phyloP scores from a whole-genome alignment of 2,888 invertebrate genomes.

The Lagria hirta region DNA sequence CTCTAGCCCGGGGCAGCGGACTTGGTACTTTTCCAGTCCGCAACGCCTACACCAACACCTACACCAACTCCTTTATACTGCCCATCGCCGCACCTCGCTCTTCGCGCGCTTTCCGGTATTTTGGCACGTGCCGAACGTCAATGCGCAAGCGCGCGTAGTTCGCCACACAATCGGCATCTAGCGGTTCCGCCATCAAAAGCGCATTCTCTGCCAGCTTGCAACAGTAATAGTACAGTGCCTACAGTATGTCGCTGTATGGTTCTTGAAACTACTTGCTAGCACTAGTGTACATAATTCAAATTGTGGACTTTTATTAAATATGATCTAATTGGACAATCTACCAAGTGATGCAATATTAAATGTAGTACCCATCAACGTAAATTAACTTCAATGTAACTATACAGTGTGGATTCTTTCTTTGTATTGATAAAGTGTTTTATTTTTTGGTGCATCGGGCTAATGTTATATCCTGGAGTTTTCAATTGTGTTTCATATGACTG shows the following conservation, averaged over 20 bases:
- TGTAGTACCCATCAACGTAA: conserved; percentile 30
- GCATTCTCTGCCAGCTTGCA: conserved; percentile 44
- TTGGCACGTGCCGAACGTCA: conserved; percentile 39
- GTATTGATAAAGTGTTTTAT: conserved; percentile 14
- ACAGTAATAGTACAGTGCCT: conserved; percentile 38
- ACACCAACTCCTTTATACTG: conserved; percentile 26
- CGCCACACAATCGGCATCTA: conserved; percentile 35
- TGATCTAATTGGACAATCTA: conserved; percentile 49
- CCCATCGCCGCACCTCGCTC: conserved; percentile 37
- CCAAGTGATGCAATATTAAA: conserved; percentile 48
- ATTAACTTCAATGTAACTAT: conserved; percentile 28
- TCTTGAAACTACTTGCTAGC: conserved; percentile 50
- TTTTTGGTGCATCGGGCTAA: conserved; percentile 29
- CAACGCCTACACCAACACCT: conserved; percentile 28
- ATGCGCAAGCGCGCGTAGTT: conserved; percentile 40
- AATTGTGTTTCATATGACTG: conserved; percentile 19
- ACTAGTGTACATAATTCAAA: conserved; percentile 33
- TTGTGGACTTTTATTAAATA: conserved; percentile 38
- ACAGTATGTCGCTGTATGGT: conserved; percentile 46
- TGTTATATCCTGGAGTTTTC: conserved; percentile 19
- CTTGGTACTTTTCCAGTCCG: conserved; percentile 50
- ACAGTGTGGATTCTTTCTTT: conserved; percentile 24
- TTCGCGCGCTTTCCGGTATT: conserved; percentile 37
- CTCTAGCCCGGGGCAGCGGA: conserved; percentile 75
- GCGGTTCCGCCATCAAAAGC: conserved; percentile 37